Evolutionary conservation across 2,797 vertebrate species (phyloP).

Genomic region (Typhlichthys subterraneus): DNA sequence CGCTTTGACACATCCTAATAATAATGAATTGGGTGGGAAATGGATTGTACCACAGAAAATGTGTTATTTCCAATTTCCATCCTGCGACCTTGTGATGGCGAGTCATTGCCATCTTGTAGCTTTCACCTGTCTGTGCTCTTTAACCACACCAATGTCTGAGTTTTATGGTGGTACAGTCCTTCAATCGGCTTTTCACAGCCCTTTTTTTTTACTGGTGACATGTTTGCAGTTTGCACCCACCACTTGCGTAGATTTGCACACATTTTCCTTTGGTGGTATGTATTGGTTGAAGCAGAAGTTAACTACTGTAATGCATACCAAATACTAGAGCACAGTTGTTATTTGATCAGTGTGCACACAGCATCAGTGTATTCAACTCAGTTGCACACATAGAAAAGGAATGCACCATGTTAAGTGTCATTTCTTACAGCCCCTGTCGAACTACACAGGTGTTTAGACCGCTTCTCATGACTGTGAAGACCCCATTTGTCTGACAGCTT

Average conservation of each 20-base stretch:
- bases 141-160: not conserved
- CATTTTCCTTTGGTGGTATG: constrained; percentile 2
- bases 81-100: too few species aligned
- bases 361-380: not conserved
- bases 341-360: not conserved
- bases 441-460: too few species aligned
- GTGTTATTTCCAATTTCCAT: too few species aligned
- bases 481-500: too few species aligned
- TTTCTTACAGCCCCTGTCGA: not conserved
- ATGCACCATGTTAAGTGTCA: not conserved
- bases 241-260: constrained; percentile 11
- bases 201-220: not conserved
- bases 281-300: not conserved
- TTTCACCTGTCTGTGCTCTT: too few species aligned
- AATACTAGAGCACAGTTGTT: not conserved
- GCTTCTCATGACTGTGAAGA: too few species aligned
- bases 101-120: too few species aligned
- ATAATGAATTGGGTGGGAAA: constrained; percentile 33
- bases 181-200: not conserved
- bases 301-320: not conserved
- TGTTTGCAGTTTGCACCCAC: not conserved
- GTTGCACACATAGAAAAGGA: not conserved
- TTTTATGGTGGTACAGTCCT: not conserved
- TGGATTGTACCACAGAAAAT: constrained; percentile 33
- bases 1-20: constrained; percentile 1